Percentiles rank a stretch among this genome's conserved stretches.
phyloP scores from a whole-genome alignment of 1,140 invertebrate genomes.

The Drosophila yakuba region DNA sequence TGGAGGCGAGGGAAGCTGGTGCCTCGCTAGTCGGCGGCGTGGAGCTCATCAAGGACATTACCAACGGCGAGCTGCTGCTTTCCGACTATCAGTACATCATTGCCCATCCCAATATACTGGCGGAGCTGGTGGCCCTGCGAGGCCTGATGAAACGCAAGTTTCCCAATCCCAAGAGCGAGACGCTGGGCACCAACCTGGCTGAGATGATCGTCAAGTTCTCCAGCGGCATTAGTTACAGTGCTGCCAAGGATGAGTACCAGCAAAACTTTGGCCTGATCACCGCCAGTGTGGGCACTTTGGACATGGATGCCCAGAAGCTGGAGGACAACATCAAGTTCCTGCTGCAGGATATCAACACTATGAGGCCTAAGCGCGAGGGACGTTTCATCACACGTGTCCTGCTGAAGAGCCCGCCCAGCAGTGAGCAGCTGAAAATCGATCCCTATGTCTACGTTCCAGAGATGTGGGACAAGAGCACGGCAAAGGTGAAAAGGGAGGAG shows the following conservation, averaged over 20 bases:
- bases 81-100: constrained; percentile 91
- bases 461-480: constrained; percentile 63
- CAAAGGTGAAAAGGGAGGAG: constrained; percentile 47
- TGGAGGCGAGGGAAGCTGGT: constrained; percentile 88
- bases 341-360: constrained; percentile 87
- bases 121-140: constrained; percentile 90
- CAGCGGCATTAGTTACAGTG: constrained; percentile 89
- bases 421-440: constrained; percentile 89
- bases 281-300: constrained; percentile 88
- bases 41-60: constrained; percentile 90
- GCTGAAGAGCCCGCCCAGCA: constrained; percentile 86
- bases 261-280: constrained; percentile 89
- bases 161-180: constrained; percentile 89
- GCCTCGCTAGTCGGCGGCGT: constrained; percentile 88
- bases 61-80: constrained; percentile 88
- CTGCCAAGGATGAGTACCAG: constrained; percentile 88
- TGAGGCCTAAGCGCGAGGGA: constrained; percentile 87
- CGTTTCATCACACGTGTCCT: constrained; percentile 88
- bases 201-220: constrained; percentile 87
- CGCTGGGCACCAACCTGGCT: constrained; percentile 88
- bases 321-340: constrained; percentile 89
- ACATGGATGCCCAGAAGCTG: constrained; percentile 89
- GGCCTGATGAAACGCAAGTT: constrained; percentile 91
- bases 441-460: constrained; percentile 86
- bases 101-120: constrained; percentile 91